Percentiles rank a stretch among this genome's conserved stretches.
Evolutionary conservation across 2,888 invertebrate genomes (phyloP).

Genomic region (Allygus modestus): DNA sequence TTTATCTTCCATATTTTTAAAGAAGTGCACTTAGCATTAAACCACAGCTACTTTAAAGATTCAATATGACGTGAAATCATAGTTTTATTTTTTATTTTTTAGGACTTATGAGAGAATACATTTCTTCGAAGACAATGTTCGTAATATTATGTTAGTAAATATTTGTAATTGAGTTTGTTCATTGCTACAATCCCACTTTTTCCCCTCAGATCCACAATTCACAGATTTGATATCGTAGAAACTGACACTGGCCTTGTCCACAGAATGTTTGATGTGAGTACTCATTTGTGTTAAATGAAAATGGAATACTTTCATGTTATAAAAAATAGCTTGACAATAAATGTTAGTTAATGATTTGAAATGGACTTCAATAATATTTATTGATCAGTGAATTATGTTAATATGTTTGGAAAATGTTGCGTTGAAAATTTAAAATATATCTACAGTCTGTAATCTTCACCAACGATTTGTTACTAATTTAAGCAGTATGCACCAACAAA

Average conservation of each 20-base stretch:
- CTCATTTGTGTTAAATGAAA: neutral
- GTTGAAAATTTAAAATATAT: no score
- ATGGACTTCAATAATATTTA: no score
- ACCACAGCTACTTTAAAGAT: no score
- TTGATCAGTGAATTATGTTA: no score
- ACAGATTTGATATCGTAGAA: neutral
- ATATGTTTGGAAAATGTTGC: no score
- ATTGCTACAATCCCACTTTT: neutral
- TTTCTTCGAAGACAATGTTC: no score
- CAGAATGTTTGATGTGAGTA: neutral
- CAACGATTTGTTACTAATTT: neutral
- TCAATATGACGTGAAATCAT: neutral
- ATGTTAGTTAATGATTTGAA: neutral
- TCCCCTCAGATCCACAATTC: neutral
- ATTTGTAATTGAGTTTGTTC: no score
- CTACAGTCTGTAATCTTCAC: no score
- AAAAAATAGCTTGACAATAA: no score
- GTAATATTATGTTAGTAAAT: no score
- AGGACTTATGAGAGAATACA: no score
- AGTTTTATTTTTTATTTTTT: neutral
- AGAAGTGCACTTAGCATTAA: neutral
- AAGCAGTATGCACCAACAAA: neutral
- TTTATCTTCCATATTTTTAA: neutral
- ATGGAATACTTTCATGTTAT: neutral
- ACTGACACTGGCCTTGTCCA: slow-evolving; percentile 34